phyloP scores from a whole-genome alignment of 2,113 vertebrate species.

The Columba janthina region DNA sequence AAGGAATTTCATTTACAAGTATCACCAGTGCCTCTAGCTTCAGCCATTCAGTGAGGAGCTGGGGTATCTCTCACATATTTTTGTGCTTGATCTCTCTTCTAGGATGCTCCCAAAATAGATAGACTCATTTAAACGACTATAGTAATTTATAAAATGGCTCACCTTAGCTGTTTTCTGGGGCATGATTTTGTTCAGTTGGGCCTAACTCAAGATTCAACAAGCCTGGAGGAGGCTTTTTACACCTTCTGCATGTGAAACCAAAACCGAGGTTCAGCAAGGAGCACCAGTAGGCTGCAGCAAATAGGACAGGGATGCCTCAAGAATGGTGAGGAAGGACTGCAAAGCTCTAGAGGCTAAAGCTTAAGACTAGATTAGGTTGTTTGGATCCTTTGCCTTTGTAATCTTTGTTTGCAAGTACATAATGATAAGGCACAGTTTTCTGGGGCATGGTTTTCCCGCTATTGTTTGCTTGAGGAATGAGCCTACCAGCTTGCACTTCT shows the following conservation, averaged over 20 bases:
- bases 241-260: not conserved
- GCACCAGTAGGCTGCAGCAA: not conserved
- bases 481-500: not conserved
- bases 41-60: not conserved
- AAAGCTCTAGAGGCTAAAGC: not conserved
- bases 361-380: not conserved
- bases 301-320: not conserved
- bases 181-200: not conserved
- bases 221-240: not conserved
- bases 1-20: not conserved
- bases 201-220: not conserved
- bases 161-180: not conserved
- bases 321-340: not conserved
- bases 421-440: not conserved
- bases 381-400: not conserved
- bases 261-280: not conserved
- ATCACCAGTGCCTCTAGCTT: not conserved
- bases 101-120: not conserved
- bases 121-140: not conserved
- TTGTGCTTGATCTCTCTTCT: not conserved
- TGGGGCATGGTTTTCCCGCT: not conserved
- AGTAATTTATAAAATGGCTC: not conserved
- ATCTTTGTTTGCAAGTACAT: not conserved
- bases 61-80: rapidly evolving
- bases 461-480: not conserved